Conservation (phyloP, 2,888 invertebrate species). For the Papilio gigon region DNA sequence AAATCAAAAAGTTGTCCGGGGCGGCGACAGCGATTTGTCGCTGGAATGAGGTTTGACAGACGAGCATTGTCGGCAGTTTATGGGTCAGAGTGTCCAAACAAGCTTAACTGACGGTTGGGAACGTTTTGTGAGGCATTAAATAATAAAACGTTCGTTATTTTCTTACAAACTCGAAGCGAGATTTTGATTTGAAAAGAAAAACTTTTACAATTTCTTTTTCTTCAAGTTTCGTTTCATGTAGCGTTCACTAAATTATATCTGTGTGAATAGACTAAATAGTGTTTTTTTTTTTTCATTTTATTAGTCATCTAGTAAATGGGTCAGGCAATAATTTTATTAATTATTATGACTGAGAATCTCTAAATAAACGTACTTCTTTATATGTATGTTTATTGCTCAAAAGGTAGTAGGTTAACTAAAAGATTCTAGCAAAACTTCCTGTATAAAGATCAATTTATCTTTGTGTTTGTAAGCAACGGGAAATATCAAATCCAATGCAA, state of each 20-base stretch:
- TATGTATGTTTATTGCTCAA: no score
- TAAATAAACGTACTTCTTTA: no score
- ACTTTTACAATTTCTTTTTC: not conserved
- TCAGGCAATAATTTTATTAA: no score
- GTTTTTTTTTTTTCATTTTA: not conserved
- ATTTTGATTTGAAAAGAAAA: slow-evolving; percentile 9
- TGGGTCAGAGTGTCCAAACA: slow-evolving; percentile 52
- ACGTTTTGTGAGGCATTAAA: slow-evolving; percentile 23
- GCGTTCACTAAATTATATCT: not conserved
- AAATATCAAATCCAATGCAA: slow-evolving; percentile 5
- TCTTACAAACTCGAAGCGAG: not conserved
- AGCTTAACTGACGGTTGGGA: slow-evolving; percentile 32
- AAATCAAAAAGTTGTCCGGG: slow-evolving; percentile 69
- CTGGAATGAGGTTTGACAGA: slow-evolving; percentile 62
- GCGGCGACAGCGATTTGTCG: slow-evolving; percentile 63
- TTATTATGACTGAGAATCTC: no score
- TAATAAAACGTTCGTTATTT: slow-evolving; percentile 14
- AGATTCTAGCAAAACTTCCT: no score
- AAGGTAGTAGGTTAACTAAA: no score
- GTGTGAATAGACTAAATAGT: not conserved
- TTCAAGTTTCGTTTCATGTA: not conserved
- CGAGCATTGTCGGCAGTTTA: slow-evolving; percentile 53
- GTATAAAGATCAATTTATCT: slow-evolving; percentile 12
- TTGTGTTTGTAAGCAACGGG: not conserved
- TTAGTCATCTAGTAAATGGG: no score